These are phyloP conservation scores for Halocynthia aurantium DNA, from an alignment of 23 tunicate species.

Conservation along the genomic window DNA sequence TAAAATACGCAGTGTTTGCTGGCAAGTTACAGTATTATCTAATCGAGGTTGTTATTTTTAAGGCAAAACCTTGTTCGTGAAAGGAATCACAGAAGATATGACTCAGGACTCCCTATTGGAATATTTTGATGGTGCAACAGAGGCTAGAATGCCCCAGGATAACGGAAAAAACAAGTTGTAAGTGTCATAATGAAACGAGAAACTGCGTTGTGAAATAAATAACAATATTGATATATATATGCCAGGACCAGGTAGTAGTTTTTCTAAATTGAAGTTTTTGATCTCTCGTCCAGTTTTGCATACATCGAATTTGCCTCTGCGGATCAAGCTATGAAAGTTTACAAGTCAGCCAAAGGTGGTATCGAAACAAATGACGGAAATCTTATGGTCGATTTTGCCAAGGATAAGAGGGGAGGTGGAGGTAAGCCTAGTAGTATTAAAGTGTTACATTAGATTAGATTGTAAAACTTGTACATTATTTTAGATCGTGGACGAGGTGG, in stretches of 20 bases:
- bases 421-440: too few relatives aligned
- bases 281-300: slow-evolving; percentile 43
- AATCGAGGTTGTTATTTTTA: background rate
- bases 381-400: slow-evolving; percentile 66
- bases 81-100: slow-evolving; percentile 79
- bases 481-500: slow-evolving; percentile 18
- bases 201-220: background rate
- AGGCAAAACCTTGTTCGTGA: slow-evolving; percentile 59
- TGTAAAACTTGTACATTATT: too few relatives aligned
- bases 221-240: background rate
- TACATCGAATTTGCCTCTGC: slow-evolving; percentile 71
- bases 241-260: background rate
- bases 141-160: slow-evolving; percentile 66
- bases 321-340: slow-evolving; percentile 37
- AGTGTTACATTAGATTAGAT: too few relatives aligned
- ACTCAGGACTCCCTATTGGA: slow-evolving; percentile 26
- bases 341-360: slow-evolving; percentile 59
- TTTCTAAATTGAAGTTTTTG: background rate
- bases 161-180: slow-evolving; percentile 74
- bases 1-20: slow-evolving; percentile 15
- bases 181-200: slow-evolving; percentile 12
- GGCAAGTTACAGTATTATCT: slow-evolving; percentile 21
- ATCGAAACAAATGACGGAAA: slow-evolving; percentile 47
- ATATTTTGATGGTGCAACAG: slow-evolving; percentile 63
- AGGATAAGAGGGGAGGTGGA: background rate